Evolutionary conservation across 2,888 invertebrate species (phyloP), one percentile per base, ranked within the genome.

Genomic region (Cylindroiulus punctatus): DNA sequence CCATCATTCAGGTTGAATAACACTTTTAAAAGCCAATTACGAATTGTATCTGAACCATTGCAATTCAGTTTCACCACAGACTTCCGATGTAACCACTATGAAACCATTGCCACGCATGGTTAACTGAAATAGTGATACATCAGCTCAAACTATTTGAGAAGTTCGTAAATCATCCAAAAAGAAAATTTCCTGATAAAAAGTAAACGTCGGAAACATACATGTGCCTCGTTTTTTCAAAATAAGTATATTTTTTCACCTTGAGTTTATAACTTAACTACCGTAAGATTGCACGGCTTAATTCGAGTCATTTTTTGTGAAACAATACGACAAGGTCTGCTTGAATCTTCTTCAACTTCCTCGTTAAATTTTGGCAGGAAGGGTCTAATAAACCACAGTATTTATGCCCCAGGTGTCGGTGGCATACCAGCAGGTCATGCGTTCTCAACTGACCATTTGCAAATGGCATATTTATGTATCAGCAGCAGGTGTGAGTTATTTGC

Each of bases 41-140:
- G 19, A 7, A 57, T 22, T 44, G 14, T 44, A 14, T 44, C 7
- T 57, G 57, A 57, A n/a, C 57, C 57, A 57, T 57, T 57, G 7
- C n/a, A 57, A 57, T 19, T 57, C 7, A 57, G n/a, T 57, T n/a
- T n/a, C n/a, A 2, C 57, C n/a, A 57, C 1, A 57, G 47, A 57
- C 57, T 19, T 57, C 57, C n/a, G 57, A 57, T 57, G 57, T 57
- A 57, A 57, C 57, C 22, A n/a, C 57, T 57, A n/a, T 57, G 57
- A 57, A 57, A 57, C 57, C 57, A n/a, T 57, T n/a, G 57, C n/a
- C n/a, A 57, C 57, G 57, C 57, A 57, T 57, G 57, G 57, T n/a
- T 57, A 57, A 17, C 57, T 57, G 57, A n/a, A 57, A 57, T n/a
- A 7, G n/a, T 57, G n/a, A n/a, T 57, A 57, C 19, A 57, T 57